Conservation (phyloP, 2,113 vertebrate genomes). For the Proterorhinus semilunaris region DNA sequence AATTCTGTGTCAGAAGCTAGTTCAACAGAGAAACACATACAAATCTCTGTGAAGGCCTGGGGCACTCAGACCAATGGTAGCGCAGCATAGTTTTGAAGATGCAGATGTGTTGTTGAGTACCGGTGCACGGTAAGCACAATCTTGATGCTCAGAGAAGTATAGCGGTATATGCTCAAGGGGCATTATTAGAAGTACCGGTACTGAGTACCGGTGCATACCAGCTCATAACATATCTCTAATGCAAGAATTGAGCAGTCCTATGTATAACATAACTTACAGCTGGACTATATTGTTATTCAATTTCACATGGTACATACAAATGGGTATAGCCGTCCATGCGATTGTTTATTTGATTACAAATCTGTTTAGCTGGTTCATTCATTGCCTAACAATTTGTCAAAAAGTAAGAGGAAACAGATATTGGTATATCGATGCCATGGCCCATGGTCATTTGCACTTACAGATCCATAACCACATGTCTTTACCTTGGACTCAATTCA, state of each 20-base stretch:
- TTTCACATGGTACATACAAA: not conserved
- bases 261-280: not conserved
- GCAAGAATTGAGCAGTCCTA: not conserved
- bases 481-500: not conserved
- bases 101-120: too few species aligned
- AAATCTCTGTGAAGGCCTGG: too few species aligned
- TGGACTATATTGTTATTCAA: not conserved
- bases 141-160: too few species aligned
- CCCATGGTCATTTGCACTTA: not conserved
- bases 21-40: too few species aligned
- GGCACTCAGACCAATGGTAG: too few species aligned
- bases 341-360: slow-evolving; percentile 1
- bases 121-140: too few species aligned
- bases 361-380: not conserved
- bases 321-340: not conserved
- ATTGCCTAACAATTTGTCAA: not conserved
- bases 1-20: too few species aligned
- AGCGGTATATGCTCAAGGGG: too few species aligned
- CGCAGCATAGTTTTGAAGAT: too few species aligned
- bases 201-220: too few species aligned
- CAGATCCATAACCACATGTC: not conserved
- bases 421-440: not conserved
- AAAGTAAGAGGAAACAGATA: not conserved
- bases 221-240: too few species aligned
- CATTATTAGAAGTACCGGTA: too few species aligned